Evolutionary conservation across 2,113 vertebrate genomes (phyloP).

Genomic region (Calonectris borealis): DNA sequence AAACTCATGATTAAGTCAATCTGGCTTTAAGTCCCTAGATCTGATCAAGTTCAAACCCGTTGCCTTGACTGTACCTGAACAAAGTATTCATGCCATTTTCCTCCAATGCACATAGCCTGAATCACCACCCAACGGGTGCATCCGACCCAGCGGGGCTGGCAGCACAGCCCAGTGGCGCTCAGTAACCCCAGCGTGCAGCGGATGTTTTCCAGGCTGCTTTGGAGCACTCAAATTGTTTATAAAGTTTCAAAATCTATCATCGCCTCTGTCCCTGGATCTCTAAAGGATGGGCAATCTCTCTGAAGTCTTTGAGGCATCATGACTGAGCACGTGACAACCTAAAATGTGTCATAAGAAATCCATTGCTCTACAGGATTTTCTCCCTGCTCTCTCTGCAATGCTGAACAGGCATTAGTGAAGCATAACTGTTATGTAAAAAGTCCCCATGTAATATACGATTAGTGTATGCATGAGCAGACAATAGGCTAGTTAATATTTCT

Average conservation of each 20-base stretch:
- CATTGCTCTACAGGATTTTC: neutral
- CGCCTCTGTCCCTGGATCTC: neutral
- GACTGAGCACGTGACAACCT: accelerated
- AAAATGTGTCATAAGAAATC: neutral
- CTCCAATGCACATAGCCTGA: neutral
- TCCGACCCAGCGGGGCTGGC: accelerated
- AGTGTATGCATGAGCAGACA: neutral
- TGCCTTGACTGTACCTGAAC: neutral
- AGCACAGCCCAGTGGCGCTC: neutral
- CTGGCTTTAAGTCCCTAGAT: neutral
- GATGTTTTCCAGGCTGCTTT: neutral
- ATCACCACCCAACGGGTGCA: accelerated
- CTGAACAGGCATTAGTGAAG: neutral
- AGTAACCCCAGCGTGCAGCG: accelerated
- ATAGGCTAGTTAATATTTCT: neutral
- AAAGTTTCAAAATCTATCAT: neutral
- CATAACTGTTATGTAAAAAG: neutral
- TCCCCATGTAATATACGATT: neutral
- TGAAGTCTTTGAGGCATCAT: neutral
- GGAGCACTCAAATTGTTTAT: neutral
- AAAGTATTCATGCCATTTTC: neutral
- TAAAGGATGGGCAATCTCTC: neutral
- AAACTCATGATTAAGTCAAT: neutral
- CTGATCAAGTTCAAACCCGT: neutral
- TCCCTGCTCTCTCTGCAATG: neutral